Base-by-base conservation (phyloP, 2,113 vertebrate species). In the Anthoscopus minutus region DNA sequence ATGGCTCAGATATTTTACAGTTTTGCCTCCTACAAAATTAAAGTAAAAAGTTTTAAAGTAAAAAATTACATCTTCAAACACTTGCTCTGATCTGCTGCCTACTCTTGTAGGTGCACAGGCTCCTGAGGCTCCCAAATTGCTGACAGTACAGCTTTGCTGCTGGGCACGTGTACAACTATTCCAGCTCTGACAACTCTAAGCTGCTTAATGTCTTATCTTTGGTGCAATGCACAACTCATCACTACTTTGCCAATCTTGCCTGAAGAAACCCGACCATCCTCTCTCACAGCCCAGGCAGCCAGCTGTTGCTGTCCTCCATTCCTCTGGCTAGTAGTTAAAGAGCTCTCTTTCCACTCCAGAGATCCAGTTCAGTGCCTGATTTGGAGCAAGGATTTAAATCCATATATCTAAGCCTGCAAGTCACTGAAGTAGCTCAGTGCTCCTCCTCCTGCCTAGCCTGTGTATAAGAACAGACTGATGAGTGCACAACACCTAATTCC, bases 141-240 rank as follows among this genome's bases (percentile, higher is more conserved):
- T 38, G 42, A 35, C 14, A 31, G 66, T 6, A 47, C 53, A 78
- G 80, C 62, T 70, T 69, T 90, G 47, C 47, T 81, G 54, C 64
- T 51, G 47, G 62, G 67, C 94, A 95, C 24, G 1, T 47, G 71
- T 93, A 61, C 58, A 88, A 30, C 54, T 31, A 11, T 60, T 35
- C 57, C 73, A 85, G 48, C 62, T 73, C 76, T 66, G 71, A 88
- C 35, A 60, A 33, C 15, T 8, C 33, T 93, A 95, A 96, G 92
- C 92, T 42, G 42, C 86, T 96, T 96, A 94, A 66, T 42, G 91
- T 94, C 94, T 95, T 88, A 93, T 84, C 95, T 65, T 62, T 47
- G 35, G 56, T 80, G 67, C 58, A 77, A 42, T 12, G 19, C 82
- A 83, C 28, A 71, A 69, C 65, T 58, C 23, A 7, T n/a, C 56